These are phyloP conservation scores for Dolichomitus sp. DNA, from an alignment of 2,888 invertebrate genomes.

Conservation along the genomic window DNA sequence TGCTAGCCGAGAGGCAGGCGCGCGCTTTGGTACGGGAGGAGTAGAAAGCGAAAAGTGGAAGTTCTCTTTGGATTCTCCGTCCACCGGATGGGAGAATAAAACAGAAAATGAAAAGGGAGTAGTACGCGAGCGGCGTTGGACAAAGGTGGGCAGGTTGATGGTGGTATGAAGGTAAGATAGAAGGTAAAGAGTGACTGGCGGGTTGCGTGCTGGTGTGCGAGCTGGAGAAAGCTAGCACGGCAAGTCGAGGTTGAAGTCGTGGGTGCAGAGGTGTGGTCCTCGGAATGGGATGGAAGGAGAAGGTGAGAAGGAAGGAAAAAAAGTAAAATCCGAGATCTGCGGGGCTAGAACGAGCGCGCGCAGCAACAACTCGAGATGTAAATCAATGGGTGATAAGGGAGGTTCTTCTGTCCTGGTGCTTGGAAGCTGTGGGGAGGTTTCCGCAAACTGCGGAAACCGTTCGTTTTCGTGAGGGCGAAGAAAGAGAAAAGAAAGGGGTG, in stretches of 20 bases:
- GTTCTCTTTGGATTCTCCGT: slow-evolving; percentile 54
- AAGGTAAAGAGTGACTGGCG: slow-evolving; percentile 2
- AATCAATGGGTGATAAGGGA: slow-evolving; percentile 82
- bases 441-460: slow-evolving; percentile 47
- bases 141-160: slow-evolving; percentile 47
- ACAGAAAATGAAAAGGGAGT: slow-evolving; percentile 49
- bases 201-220: not conserved
- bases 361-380: slow-evolving; percentile 81
- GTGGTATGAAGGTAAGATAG: slow-evolving; percentile 20
- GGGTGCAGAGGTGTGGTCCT: not conserved
- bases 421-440: slow-evolving; percentile 28
- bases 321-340: slow-evolving; percentile 52
- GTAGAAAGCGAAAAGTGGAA: slow-evolving; percentile 45
- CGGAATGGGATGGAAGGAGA: not conserved
- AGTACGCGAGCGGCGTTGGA: slow-evolving; percentile 25
- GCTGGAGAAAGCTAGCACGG: not conserved
- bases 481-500: slow-evolving; percentile 36
- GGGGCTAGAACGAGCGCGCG: slow-evolving; percentile 62
- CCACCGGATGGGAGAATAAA: slow-evolving; percentile 49
- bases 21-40: slow-evolving; percentile 39
- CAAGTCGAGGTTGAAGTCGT: slow-evolving; percentile 7
- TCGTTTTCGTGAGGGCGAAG: slow-evolving; percentile 33
- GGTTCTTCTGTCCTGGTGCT: slow-evolving; percentile 68
- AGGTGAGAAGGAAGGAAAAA: slow-evolving; percentile 29
- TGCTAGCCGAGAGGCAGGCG: slow-evolving; percentile 1